These are phyloP conservation scores for Orthonevra nobilis DNA, from an alignment of 2,888 invertebrate genomes.

Conservation along the genomic window DNA sequence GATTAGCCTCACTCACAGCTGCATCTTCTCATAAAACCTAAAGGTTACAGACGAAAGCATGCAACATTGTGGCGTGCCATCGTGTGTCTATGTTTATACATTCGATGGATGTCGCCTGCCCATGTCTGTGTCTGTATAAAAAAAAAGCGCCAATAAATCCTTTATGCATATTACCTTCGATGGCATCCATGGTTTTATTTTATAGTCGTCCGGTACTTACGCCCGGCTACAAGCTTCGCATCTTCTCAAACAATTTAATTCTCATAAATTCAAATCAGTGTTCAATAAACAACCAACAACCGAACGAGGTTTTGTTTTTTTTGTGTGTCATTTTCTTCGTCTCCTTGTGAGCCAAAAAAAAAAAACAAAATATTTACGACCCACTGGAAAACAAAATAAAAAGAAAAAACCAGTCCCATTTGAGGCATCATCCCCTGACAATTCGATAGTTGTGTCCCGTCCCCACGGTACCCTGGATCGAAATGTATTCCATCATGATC, in stretches of 20 bases:
- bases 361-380: too few relatives aligned
- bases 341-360: too few relatives aligned
- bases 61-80: constrained; percentile 6
- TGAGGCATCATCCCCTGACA: too few relatives aligned
- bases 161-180: constrained; percentile 1
- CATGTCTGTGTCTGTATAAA: constrained; percentile 17
- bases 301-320: too few relatives aligned
- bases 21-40: neutral
- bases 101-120: too few relatives aligned
- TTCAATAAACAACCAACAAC: constrained; percentile 45
- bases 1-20: constrained; percentile 8
- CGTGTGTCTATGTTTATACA: too few relatives aligned
- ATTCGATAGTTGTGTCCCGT: too few relatives aligned
- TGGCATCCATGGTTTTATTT: constrained; percentile 1
- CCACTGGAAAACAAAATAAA: too few relatives aligned
- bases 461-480: too few relatives aligned
- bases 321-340: too few relatives aligned
- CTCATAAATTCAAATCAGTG: constrained; percentile 57
- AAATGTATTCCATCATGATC: constrained; percentile 44
- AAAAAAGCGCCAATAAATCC: constrained; percentile 35
- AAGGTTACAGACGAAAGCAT: constrained; percentile 17
- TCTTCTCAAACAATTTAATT: constrained; percentile 48
- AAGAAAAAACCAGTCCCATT: too few relatives aligned
- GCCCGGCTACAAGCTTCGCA: neutral
- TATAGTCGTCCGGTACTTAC: constrained; percentile 8